Evolutionary conservation across 2,888 invertebrate species (phyloP), one percentile per base, ranked within the genome.

Genomic region (Caenorhabditis imperialis): DNA sequence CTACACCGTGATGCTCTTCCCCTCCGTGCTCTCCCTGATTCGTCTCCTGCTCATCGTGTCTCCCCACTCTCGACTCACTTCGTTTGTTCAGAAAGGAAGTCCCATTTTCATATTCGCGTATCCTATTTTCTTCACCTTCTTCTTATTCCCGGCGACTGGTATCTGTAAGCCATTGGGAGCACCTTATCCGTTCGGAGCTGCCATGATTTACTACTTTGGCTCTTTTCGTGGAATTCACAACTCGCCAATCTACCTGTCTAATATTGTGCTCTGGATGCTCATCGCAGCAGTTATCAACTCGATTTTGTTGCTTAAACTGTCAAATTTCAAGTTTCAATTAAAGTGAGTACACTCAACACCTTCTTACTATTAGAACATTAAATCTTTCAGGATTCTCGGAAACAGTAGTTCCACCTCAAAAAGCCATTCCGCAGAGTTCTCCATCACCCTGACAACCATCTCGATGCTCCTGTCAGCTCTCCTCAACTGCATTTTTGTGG

Each of bases 401-500:
- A 6, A 30, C 30, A 30, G 7, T 10, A 6, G 30, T 7, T 10
- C 30, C 7, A 30, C 30, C 10, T 10, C 10, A 18, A 14, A 16
- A 38, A 25, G 10, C 8, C 38, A 27, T n/a, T 48, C n/a, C 20
- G 47, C 48, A 7, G 58, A 58, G 27, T 35, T 48, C 20, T 58
- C 48, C 2, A 58, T 48, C 23, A 37, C 37, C n/a, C 16, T 47
- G 33, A 57, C 57, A 1, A 57, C 57, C 8, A 14, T 37, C 7
- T 45, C 57, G 10, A 47, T 57, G 57, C 57, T 57, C n/a, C 57
- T 57, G 14, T 45, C 57, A 2, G 45, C 45, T 1, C 45, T 47
- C 18, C 20, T 57, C 45, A 57, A 45, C 27, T 58, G 58, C 38
- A 48, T 58, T 23, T 58, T 58, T 23, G 58, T 48, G 8, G 27